Base-by-base conservation (phyloP, 2,888 invertebrate genomes). In the Chaetogeoica ovagalla region DNA sequence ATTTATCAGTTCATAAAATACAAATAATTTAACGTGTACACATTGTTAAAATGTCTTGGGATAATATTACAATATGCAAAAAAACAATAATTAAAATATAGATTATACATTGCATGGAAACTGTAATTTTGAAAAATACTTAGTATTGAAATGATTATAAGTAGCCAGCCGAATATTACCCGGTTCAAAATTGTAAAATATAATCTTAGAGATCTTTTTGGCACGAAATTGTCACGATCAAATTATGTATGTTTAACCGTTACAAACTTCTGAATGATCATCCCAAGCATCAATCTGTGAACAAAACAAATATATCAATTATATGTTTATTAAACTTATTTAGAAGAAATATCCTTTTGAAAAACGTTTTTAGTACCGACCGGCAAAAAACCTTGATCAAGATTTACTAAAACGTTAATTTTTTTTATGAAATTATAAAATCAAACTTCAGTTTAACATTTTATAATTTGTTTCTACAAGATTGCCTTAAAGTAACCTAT, bases 261-360 rank as follows among this genome's bases (percentile, higher is more conserved):
- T 92, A 87, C 94, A 94, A 85, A 93, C 91, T 87, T 94, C 94
- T 8, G 93, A 93, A 87, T 94, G 94, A 81, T 93, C 93, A 86
- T 94, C 94, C 95, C 95, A 95, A 60, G 94, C 93, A 60, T 91
- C 89, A 65, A 94, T 92, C 94, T 95, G 87, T 0, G 89, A 88
- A 83, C 84, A 82, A 82, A 82, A 79, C 74, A 82, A 83, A 74
- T 63, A 71, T 79, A 21, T 21, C 8, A 48, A 5, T 17, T 65
- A 39, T n/a, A 65, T 2, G n/a, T 65, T 9, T 43, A 7, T 43
- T 5, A 43, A 6, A 43, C 43, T n/a, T 1, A 30, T 30, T 30
- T 30, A 2, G 30, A 4, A 30, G 4, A 30, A 30, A 30, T 30
- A 4, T 30, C 30, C 30, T 30, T 30, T 30, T 30, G 30, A 30